phyloP scores from a whole-genome alignment of 2,888 invertebrate genomes.

The Ferrisia virgata region DNA sequence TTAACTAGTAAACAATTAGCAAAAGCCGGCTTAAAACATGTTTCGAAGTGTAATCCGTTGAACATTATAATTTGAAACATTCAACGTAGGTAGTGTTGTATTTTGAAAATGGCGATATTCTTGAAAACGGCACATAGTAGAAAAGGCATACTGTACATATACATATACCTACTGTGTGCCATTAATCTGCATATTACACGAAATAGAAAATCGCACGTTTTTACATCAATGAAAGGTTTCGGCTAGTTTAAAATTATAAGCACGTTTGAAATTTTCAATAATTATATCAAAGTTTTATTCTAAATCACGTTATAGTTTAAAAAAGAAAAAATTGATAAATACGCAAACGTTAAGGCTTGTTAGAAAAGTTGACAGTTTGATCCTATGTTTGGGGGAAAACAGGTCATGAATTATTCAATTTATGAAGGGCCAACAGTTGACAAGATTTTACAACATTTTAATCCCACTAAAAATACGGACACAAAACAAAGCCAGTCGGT shows the following conservation, averaged over 20 bases:
- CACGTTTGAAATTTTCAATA: conserved; percentile 18
- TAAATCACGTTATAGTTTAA: conserved; percentile 6
- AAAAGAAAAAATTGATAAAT: conserved; percentile 32
- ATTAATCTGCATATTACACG: neutral
- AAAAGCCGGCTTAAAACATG: conserved; percentile 16
- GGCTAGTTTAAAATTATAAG: conserved; percentile 5
- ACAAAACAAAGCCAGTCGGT: conserved; percentile 32
- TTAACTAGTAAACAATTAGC: conserved; percentile 1
- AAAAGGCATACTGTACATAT: neutral
- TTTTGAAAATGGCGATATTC: neutral
- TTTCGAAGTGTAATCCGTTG: conserved; percentile 4
- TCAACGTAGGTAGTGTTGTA: neutral
- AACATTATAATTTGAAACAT: conserved; percentile 11
- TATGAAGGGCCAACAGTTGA: conserved; percentile 36
- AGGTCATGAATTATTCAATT: conserved; percentile 37
- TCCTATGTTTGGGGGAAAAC: conserved; percentile 27
- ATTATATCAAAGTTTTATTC: conserved; percentile 11
- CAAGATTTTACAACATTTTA: conserved; percentile 32
- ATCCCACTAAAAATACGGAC: conserved; percentile 35
- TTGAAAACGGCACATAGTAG: neutral
- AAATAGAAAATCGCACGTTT: conserved; percentile 1
- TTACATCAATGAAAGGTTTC: neutral
- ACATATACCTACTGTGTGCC: neutral
- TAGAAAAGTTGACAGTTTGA: conserved; percentile 29
- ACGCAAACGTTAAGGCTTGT: conserved; percentile 29